A percentile compares a stretch with the other conserved stretches of the same genome.
Conservation (phyloP, 1,140 invertebrate species). For the Lycorma delicatula region DNA sequence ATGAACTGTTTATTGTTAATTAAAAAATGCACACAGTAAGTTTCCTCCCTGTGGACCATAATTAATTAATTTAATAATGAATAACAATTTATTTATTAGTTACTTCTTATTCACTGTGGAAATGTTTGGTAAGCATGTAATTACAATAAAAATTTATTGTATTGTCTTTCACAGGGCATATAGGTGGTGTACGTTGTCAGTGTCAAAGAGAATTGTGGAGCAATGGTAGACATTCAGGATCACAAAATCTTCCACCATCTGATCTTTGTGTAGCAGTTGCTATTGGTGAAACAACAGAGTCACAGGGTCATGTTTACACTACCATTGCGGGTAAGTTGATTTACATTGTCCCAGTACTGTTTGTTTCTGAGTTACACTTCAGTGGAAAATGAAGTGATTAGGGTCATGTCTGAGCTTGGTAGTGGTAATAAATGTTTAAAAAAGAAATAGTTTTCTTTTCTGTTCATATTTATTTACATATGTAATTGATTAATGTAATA, state of each 20-base stretch:
- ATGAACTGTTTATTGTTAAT: background rate
- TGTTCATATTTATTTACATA: background rate
- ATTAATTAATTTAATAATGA: no score
- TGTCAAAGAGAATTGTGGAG: slow-evolving; percentile 27
- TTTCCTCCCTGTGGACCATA: no score
- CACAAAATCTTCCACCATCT: slow-evolving; percentile 13
- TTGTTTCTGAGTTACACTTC: no score
- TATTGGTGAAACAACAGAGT: slow-evolving; percentile 26
- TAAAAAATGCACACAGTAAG: background rate
- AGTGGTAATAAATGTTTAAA: no score
- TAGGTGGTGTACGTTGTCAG: slow-evolving; percentile 20
- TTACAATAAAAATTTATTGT: no score
- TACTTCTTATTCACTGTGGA: background rate
- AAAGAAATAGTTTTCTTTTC: background rate
- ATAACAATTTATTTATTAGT: background rate
- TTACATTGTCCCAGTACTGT: no score
- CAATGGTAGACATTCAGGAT: slow-evolving; percentile 22
- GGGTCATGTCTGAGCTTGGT: no score
- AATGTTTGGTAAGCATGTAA: no score
- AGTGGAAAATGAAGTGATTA: no score
- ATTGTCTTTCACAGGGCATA: slow-evolving; percentile 9
- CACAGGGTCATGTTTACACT: slow-evolving; percentile 29
- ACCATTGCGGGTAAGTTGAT: slow-evolving; percentile 25
- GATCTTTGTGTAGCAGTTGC: slow-evolving; percentile 27
- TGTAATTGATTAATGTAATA: no score